Conservation (phyloP, 2,888 invertebrate species). For the Rhagonycha lutea region DNA sequence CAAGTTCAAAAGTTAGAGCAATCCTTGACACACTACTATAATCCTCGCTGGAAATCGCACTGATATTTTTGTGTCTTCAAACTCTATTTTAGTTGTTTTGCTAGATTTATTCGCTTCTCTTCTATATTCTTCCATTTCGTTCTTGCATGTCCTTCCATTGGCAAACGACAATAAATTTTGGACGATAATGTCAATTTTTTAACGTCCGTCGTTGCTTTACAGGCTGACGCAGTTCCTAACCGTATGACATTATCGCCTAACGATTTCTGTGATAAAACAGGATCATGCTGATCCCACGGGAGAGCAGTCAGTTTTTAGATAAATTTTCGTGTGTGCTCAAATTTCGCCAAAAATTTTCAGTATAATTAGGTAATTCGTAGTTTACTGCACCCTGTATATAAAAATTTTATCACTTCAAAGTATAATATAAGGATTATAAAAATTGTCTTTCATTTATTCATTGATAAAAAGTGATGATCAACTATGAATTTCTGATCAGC, state of each 20-base stretch:
- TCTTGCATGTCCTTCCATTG: neutral
- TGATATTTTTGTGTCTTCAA: neutral
- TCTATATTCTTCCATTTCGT: neutral
- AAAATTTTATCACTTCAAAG: neutral
- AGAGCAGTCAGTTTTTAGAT: neutral
- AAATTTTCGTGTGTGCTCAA: neutral
- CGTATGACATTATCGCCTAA: neutral
- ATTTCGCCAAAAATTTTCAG: neutral
- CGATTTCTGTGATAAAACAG: neutral
- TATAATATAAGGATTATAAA: neutral
- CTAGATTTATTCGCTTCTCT: neutral
- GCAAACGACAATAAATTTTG: neutral
- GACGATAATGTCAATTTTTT: neutral
- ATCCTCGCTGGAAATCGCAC: constrained; percentile 16
- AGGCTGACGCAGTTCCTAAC: neutral
- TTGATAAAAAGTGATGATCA: constrained; percentile 2
- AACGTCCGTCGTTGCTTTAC: neutral
- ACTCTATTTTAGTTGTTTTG: neutral
- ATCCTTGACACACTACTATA: constrained; percentile 29
- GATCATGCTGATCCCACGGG: neutral
- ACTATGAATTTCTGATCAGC: constrained; percentile 1
- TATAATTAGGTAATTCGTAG: neutral
- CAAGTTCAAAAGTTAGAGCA: constrained; percentile 28
- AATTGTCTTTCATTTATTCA: neutral
- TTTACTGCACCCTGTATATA: neutral